phyloP scores from a whole-genome alignment of 2,113 vertebrate species.

The Nesospiza acunhae region DNA sequence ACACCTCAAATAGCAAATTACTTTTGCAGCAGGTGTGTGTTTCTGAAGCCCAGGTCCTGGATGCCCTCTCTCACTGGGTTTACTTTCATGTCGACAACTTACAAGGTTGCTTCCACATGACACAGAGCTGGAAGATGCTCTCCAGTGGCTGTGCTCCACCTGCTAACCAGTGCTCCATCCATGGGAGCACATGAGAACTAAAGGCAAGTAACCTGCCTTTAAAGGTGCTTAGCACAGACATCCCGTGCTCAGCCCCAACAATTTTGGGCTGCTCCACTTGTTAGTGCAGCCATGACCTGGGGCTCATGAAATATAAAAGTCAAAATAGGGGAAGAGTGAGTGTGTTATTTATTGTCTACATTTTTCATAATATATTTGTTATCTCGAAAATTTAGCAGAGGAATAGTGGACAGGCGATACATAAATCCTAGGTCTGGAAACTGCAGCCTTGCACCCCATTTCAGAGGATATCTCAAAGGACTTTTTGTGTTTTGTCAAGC shows the following conservation, averaged over 20 bases:
- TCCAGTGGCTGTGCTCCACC: not conserved
- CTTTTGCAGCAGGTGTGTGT: not conserved
- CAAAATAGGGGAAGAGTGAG: fast-evolving
- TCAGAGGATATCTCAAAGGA: not conserved
- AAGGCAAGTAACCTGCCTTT: not conserved
- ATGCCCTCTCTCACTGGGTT: not conserved
- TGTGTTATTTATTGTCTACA: not conserved
- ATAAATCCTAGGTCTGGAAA: not conserved
- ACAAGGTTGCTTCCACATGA: not conserved
- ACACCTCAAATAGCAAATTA: not conserved
- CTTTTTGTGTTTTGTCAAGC: not conserved
- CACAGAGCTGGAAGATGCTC: not conserved
- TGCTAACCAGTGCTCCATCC: not conserved
- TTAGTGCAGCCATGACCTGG: not conserved
- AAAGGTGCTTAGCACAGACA: fast-evolving
- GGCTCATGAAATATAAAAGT: not conserved
- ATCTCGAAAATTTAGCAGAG: not conserved
- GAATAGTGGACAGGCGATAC: not conserved
- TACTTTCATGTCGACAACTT: not conserved
- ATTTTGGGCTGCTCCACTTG: not conserved
- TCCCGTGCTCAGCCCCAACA: fast-evolving
- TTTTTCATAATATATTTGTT: not conserved
- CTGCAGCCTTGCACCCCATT: not conserved
- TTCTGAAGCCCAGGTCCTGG: not conserved
- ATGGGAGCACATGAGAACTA: not conserved